Conservation (phyloP, 2,888 invertebrate species). For the Uropetala carovei region DNA sequence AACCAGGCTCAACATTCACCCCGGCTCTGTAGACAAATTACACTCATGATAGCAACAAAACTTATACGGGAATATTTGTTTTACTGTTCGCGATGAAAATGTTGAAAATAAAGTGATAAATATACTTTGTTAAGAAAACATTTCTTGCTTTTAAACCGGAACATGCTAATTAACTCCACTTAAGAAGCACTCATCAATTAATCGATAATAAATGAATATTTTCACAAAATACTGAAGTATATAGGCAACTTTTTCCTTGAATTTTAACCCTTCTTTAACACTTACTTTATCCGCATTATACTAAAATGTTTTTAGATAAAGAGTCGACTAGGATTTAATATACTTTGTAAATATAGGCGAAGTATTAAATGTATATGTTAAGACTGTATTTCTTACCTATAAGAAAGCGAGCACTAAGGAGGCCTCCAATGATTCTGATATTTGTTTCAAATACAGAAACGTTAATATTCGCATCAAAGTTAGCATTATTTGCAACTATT, state of each 20-base stretch:
- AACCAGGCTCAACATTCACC: constrained; percentile 89
- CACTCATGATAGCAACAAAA: constrained; percentile 50
- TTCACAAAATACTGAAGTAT: too few species aligned
- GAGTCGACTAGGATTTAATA: too few species aligned
- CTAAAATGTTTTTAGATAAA: too few species aligned
- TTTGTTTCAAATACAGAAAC: constrained; percentile 99
- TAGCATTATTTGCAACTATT: constrained; percentile 81
- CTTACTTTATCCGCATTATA: too few species aligned
- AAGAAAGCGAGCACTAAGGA: constrained; percentile 94
- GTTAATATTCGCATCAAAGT: constrained; percentile 98
- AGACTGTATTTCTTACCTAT: constrained; percentile 78
- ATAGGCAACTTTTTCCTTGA: too few species aligned
- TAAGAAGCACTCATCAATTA: too few species aligned
- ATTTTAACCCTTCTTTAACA: too few species aligned
- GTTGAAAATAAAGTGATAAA: not conserved
- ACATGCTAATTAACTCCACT: too few species aligned
- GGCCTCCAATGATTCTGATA: constrained; percentile 97
- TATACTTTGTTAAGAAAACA: too few species aligned
- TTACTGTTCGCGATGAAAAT: constrained; percentile 33
- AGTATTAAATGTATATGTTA: not conserved
- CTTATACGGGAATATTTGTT: constrained; percentile 67
- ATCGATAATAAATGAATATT: too few species aligned
- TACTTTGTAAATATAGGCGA: not conserved
- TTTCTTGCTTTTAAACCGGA: too few species aligned
- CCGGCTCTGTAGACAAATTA: constrained; percentile 81